Base-by-base conservation (phyloP, 2,113 vertebrate species). In the Leptobrachium leishanense region DNA sequence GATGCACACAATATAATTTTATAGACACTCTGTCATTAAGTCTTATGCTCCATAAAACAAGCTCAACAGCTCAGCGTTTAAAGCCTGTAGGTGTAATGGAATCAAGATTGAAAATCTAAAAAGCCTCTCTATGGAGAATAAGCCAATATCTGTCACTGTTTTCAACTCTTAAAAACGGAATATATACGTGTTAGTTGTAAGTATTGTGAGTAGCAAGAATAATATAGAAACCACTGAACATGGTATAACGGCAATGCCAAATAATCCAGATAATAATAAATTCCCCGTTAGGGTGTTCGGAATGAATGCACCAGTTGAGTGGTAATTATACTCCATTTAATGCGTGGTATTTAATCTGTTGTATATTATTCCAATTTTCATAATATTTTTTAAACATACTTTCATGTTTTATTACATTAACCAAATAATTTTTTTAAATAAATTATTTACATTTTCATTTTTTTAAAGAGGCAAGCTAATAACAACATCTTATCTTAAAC, bases 11-110 rank as follows among this genome's bases (percentile, higher is more conserved):
- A 81, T 81, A 81, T 81, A 74, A 74, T 68, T 81, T 81, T 74
- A 74, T 74, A 55, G 64, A 68, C 65, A 68, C 62, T 46, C 15
- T 68, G 54, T 74, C 78, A 81, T 74, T 81, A 81, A 40, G 54
- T 81, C 54, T 53, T 50, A 68, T 81, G 78, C 72, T 59, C 42
- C 64, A 74, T 81, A 74, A 81, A 81, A 15, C 71, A 68, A 62
- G 71, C 64, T 81, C 53, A 81, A 81, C 54, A 81, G 78, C 71
- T 81, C 78, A 81, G 71, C 78, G 62, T 81, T 81, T 81, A 81
- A 31, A 81, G 78, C 31, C 78, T 81, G 71, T 41, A 74, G 72
- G 50, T 81, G 78, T 81, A 81, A 81, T 74, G 65, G 67, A 68
- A 74, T 81, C 72, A 81, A 57, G 72, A 81, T 74, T 81, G 78